Conservation (phyloP, 2,797 vertebrate species). For the Muscicapa striata region DNA sequence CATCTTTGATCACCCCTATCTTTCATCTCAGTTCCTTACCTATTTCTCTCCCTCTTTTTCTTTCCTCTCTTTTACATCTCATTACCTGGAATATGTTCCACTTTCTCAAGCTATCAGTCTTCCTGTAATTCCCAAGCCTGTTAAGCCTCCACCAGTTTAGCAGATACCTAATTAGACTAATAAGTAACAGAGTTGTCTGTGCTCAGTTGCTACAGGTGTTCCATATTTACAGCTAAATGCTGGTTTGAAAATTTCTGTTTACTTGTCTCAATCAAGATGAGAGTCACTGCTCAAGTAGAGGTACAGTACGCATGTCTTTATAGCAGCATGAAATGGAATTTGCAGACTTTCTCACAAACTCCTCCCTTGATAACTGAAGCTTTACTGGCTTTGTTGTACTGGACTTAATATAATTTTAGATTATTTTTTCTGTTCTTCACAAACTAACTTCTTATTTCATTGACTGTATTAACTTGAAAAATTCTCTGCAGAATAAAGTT, state of each 20-base stretch:
- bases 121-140: not conserved
- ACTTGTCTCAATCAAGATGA: not conserved
- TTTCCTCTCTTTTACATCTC: not conserved
- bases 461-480: not conserved
- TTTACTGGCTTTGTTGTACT: not conserved
- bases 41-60: not conserved
- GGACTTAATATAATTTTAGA: not conserved
- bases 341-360: not conserved
- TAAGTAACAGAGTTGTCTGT: not conserved
- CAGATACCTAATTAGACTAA: not conserved
- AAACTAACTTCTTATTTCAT: not conserved
- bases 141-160: not conserved
- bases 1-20: not conserved
- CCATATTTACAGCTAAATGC: not conserved
- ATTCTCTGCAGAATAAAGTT: not conserved
- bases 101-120: not conserved
- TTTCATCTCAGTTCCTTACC: not conserved
- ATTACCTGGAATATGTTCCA: not conserved
- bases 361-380: not conserved
- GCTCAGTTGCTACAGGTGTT: not conserved
- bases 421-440: not conserved
- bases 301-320: too few species aligned
- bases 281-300: not conserved
- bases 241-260: not conserved
- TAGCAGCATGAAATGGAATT: not conserved